A percentile compares a stretch with the other conserved stretches of the same genome.
These are phyloP conservation scores for Okamejei kenojei DNA, from an alignment of 2,797 vertebrate species.

Conservation along the genomic window DNA sequence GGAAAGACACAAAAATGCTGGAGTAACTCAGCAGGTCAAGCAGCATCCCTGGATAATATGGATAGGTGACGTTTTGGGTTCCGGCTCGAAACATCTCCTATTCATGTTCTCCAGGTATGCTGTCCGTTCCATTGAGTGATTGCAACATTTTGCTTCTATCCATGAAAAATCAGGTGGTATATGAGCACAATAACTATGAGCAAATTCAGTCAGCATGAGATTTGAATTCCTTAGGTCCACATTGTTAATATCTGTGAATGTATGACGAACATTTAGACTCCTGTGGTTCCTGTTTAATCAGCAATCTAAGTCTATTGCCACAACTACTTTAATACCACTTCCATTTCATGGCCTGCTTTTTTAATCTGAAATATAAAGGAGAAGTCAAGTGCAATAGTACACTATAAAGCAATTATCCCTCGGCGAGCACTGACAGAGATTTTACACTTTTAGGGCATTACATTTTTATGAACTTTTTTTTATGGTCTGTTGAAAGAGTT, in stretches of 20 bases:
- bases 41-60: no score
- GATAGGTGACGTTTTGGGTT: no score
- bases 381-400: not conserved
- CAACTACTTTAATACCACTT: conserved; percentile 11
- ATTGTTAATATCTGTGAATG: no score
- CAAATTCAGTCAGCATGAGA: not conserved
- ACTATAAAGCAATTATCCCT: conserved; percentile 27
- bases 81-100: no score
- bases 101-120: no score
- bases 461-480: not conserved
- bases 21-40: no score
- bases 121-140: no score
- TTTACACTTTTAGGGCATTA: conserved; percentile 16
- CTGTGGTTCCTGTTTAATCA: conserved; percentile 11
- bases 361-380: not conserved
- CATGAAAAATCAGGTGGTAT: not conserved
- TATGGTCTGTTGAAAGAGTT: no score
- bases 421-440: not conserved
- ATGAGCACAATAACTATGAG: not conserved
- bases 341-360: conserved; percentile 22
- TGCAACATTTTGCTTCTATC: no score
- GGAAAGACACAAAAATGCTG: no score
- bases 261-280: not conserved
- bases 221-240: not conserved
- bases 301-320: not conserved